Evolutionary conservation across 1,140 invertebrate genomes (phyloP), one percentile per base, ranked within the genome.

Genomic region (Euura lappo): DNA sequence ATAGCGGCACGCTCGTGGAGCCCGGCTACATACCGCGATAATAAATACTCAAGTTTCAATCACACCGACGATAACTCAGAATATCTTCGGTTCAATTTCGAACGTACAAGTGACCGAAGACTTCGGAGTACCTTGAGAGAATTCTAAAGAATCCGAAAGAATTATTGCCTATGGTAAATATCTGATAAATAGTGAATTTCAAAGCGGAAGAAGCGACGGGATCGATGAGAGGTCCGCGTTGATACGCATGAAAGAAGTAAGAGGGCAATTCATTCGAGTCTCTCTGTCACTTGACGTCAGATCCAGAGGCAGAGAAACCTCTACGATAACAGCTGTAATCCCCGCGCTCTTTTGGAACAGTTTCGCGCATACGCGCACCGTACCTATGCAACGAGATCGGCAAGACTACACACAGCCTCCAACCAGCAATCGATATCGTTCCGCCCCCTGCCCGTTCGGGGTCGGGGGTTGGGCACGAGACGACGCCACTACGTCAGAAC

Each of bases 311-410:
- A 28, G 28, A 28, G 28, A 28, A 60, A 60, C 51, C 51, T 6
- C 13, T 60, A 60, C 51, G 51, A 60, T 60, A 60, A 60, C 51
- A 60, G 51, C 51, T 60, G 51, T 60, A 60, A 60, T 60, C 51
- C 51, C 51, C 51, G 51, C 3, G 13, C 8, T 60, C 8, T 60
- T 60, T 60, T 60, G 51, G 51, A 60, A 60, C 51, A n/a, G 51
- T 60, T 60, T n/a, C 8, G 51, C 51, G 51, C 51, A 60, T 60
- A 60, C 51, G 51, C 13, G 28, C 28, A 60, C 51, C 8, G 13
- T 60, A n/a, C 51, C 51, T 8, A 60, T 60, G 3, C 51, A n/a
- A 28, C 51, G 51, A 60, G 51, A 28, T 28, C 28, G 28, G 28
- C 28, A 28, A 28, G 51, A 60, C 51, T 60, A 60, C 8, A 60